These are phyloP conservation scores for Buathra laborator DNA, from an alignment of 2,888 invertebrate genomes.

Conservation along the genomic window DNA sequence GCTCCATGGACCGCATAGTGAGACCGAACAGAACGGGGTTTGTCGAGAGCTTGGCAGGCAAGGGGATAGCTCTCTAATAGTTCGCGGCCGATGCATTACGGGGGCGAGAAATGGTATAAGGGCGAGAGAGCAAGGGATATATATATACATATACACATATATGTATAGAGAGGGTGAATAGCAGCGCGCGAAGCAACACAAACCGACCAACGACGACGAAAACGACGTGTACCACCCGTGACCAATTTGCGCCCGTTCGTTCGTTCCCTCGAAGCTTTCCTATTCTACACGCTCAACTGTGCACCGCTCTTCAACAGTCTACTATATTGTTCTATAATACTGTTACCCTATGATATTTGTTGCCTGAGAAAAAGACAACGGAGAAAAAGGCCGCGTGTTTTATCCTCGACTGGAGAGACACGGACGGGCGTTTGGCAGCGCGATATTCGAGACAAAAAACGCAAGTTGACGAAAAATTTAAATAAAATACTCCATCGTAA, in stretches of 20 bases:
- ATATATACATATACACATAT: background rate
- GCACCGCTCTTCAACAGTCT: conserved; percentile 31
- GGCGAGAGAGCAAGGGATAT: conserved; percentile 34
- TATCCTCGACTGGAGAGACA: no score
- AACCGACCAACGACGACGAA: conserved; percentile 37
- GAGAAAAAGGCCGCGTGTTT: background rate
- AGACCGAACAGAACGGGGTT: conserved; percentile 59
- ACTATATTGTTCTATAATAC: conserved; percentile 7
- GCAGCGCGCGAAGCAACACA: conserved; percentile 58
- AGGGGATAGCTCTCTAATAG: conserved; percentile 78
- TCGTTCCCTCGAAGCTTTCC: conserved; percentile 74
- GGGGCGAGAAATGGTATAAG: conserved; percentile 69
- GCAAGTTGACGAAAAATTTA: no score
- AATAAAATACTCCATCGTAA: no score
- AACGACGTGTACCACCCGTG: conserved; percentile 81
- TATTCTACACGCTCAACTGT: conserved; percentile 61
- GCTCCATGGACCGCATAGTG: conserved; percentile 61
- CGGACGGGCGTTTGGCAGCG: no score
- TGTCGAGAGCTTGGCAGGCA: conserved; percentile 60
- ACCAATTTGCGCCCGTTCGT: conserved; percentile 84
- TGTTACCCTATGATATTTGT: background rate
- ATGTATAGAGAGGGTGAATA: conserved; percentile 57
- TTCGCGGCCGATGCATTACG: conserved; percentile 79
- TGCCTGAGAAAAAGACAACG: background rate
- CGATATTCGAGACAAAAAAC: no score